Base-by-base conservation (phyloP, 2,113 vertebrate species). In the Tapirus terrestris region DNA sequence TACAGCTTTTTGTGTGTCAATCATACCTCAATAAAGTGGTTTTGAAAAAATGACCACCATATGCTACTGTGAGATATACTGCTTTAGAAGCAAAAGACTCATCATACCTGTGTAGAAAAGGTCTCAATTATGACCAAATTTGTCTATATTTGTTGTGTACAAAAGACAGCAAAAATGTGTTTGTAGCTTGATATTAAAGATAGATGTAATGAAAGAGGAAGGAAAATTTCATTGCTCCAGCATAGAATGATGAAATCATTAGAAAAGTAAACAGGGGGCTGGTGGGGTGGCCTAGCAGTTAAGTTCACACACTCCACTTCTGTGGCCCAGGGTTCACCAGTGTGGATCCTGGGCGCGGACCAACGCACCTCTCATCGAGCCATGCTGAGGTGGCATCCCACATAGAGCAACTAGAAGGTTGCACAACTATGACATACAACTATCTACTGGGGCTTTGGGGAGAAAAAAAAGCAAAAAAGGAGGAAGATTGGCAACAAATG, bases 21-120 rank as follows among this genome's bases (percentile, higher is more conserved):
- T 65, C 23, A 90, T 36, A 53, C 45, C 23, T 13, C 10, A 77
- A 77, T 27, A 23, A 90, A 90, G 17, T 65, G 23, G 23, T 53
- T 79, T 65, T 65, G 68, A 25, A 51, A 33, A 67, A 91, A 60
- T 89, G 36, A 72, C 27, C 79, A 67, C 33, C 61, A 73, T 27
- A 70, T 82, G 65, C 67, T 27, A 45, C 53, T 65, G 12, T 48
- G 79, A 85, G 45, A 89, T 29, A 25, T 9, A 73, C 48, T 92
- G 31, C 29, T 92, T 94, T 81, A 68, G 70, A 72, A 89, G 63
- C 58, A 82, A 76, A 84, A 95, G 36, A 92, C 17, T 76, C 72
- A 60, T 93, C 48, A 60, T 36, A 20, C 16, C 70, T 68, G 6
- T 61, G 14, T 20, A 81, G 72, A 92, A 73, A 89, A 7, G 36